Evolutionary conservation across 1,140 invertebrate species (phyloP), one percentile per base, ranked within the genome.

Genomic region (Zaprionus africanus): DNA sequence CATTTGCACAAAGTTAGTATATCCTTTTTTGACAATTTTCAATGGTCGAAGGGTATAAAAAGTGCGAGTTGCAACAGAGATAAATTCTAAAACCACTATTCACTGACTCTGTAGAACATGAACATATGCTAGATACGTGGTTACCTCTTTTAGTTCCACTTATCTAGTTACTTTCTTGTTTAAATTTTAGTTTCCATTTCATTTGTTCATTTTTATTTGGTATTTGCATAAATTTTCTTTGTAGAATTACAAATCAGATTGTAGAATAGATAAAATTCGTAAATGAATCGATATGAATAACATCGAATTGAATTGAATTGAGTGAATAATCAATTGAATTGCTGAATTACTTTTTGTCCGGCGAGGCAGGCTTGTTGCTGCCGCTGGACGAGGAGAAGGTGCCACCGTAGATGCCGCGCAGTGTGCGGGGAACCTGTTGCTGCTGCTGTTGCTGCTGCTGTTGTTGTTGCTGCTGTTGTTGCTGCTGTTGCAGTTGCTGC

Each of bases 391-490:
- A 19, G n/a, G 12, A 12, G 7, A 41, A 68, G 54, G 46, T 77
- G 24, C 36, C 49, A 3, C 84, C 84, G 28, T 67, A 87, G 24
- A 87, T 81, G 67, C 38, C 77, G 5, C 83, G 71, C 1, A 67
- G 59, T 9, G 62, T 15, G 13, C 80, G 83, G 1, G 54, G 28
- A 38, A 63, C 11, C 53, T 41, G 70, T 2, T 41, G 36, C n/a
- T 64, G 67, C n/a, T 36, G 62, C 12, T 79, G 81, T 0, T 72
- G 79, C 2, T 68, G 68, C 7, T 76, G 69, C 4, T 82, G 79
- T 12, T 71, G 76, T 0, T 74, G 78, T 1, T 76, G 74, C 0
- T 62, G 66, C 1, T 41, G 81, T 0, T 75, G 66, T 31, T 56
- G 12, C 2, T 78, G 70, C 9, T 67, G 61, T 26, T 90, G 84